Evolutionary conservation across 2,113 vertebrate genomes (phyloP), one percentile per base, ranked within the genome.

Genomic region (Astur gentilis): DNA sequence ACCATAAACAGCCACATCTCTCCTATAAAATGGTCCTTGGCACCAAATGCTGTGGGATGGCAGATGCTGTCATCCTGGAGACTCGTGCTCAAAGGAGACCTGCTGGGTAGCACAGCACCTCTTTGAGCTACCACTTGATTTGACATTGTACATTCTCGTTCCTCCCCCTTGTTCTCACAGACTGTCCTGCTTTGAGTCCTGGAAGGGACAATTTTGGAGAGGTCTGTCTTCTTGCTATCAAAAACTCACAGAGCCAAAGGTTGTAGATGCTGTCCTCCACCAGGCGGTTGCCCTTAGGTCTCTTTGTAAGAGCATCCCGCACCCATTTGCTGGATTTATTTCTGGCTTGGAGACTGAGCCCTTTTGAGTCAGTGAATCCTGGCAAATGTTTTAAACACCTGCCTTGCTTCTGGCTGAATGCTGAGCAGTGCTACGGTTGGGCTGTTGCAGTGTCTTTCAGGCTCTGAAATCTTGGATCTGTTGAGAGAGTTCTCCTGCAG

Each of bases 401-500:
- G 89, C 83, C 82, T 95, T 94, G 79, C 73, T 89, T 89, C 88
- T 96, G 90, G 88, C 91, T 82, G 81, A 85, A 90, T 64, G 72
- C 69, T 96, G 50, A 86, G 67, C 73, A 50, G 50, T 67, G 44
- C 26, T 72, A 75, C 0, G 1, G 40, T 79, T 95, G 78, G 42
- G 81, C 36, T 92, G 73, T 76, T 91, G 34, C 32, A 27, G 45
- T 76, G 17, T 84, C 65, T 90, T 83, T 78, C 57, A 87, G 93
- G 49, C 92, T 92, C 79, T 25, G 34, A 76, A 91, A 73, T 73
- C 81, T 90, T 77, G 65, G 20, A 69, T 85, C 90, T 65, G 77
- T 87, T 88, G 60, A 62, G 36, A 38, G 15, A 23, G 50, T 85
- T 95, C 90, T 83, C 40, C 62, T 66, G 54, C 57, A 71, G 83